Conservation (phyloP, 2,888 invertebrate species). For the Theristus sp. region DNA sequence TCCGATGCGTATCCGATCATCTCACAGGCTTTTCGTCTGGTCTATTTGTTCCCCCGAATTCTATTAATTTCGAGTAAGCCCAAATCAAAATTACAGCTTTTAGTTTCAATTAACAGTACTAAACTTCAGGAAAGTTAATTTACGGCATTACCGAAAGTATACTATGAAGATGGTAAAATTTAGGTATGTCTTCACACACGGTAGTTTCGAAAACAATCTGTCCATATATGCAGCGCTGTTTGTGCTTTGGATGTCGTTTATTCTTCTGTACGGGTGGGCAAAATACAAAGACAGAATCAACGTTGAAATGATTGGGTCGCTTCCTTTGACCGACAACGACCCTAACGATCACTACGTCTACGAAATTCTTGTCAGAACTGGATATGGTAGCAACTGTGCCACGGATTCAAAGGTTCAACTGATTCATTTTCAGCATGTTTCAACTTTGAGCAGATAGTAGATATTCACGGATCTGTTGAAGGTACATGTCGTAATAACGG, state of each 20-base stretch:
- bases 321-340: slow-evolving; percentile 29
- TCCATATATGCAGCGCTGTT: slow-evolving; percentile 36
- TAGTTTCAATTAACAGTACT: too few relatives aligned
- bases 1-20: slow-evolving; percentile 26
- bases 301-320: slow-evolving; percentile 19
- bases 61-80: slow-evolving; percentile 36
- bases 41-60: slow-evolving; percentile 35
- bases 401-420: too few relatives aligned
- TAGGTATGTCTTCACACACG: slow-evolving; percentile 35
- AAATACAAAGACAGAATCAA: slow-evolving; percentile 29
- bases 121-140: too few relatives aligned
- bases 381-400: slow-evolving; percentile 14
- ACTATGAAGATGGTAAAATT: too few relatives aligned
- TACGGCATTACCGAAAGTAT: too few relatives aligned
- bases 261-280: slow-evolving; percentile 33
- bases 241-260: slow-evolving; percentile 27
- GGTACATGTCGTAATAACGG: slow-evolving; percentile 16
- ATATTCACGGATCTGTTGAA: slow-evolving; percentile 1
- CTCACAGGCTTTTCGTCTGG: slow-evolving; percentile 35
- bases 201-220: slow-evolving; percentile 33
- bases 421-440: too few relatives aligned
- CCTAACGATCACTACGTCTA: slow-evolving; percentile 28
- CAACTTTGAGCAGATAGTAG: not conserved
- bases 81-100: too few relatives aligned
- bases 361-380: slow-evolving; percentile 29